Evolutionary conservation across 2,888 invertebrate genomes (phyloP), one percentile per base, ranked within the genome.

Genomic region (Plagodis dolabraria): DNA sequence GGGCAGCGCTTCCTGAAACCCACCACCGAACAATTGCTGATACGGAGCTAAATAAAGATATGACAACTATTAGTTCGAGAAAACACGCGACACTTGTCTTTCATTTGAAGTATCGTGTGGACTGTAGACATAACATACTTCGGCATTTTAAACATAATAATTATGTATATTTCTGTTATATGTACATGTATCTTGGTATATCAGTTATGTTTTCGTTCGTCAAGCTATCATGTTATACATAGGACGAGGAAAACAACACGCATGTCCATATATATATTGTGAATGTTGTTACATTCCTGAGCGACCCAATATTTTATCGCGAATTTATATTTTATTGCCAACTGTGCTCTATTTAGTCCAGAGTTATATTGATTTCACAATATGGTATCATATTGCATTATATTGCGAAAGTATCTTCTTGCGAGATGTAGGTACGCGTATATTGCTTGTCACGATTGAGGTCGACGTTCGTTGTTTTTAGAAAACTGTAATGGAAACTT

Each of bases 1-100:
- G 73, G 74, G 42, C 72, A 76, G 67, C 73, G 72, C 79, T 84
- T 81, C 77, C 74, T 80, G 82, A 79, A 85, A 79, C 62, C 69
- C 61, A 65, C 53, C 45, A 56, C 40, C 40, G 10, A 0, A 54
- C 57, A 64, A 43, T 60, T 65, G 62, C 68, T 55, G 76, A 78
- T 80, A 80, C 56, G 48, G 59, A 57, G 71, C 77, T 78, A 81
- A 78, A 82, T 81, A 76, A 81, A 82, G 70, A 72, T 53, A 64
- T 82, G 78, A 78, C 75, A 65, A 64, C 51, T 50, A 7, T 60
- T 68, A 55, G 59, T 76, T 70, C 71, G 74, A 73, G 66, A 75
- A 76, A 75, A 68, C 60, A 57, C 51, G 63, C 65, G 72, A 69
- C 70, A 72, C 44, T 61, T 42, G 38, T 53, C 57, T 71, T 68